Percentiles rank a stretch among this genome's conserved stretches.
phyloP scores from a whole-genome alignment of 1,140 invertebrate genomes.

The Thaumetopoea pityocampa region DNA sequence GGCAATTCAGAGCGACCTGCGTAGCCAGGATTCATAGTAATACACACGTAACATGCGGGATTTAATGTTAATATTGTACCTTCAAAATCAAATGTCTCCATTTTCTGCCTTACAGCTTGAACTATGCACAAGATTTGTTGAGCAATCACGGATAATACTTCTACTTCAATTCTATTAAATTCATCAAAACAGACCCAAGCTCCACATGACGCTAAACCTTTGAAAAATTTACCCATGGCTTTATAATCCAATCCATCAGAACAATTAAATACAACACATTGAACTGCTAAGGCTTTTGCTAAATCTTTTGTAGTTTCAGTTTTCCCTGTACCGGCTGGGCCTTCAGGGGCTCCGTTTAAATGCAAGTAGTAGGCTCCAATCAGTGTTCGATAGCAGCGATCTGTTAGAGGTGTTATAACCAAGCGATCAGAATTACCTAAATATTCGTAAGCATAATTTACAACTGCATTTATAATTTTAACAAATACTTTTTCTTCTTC shows the following conservation, averaged over 20 bases:
- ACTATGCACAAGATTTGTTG: conserved; percentile 89
- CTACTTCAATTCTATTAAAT: conserved; percentile 94
- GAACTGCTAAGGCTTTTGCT: conserved; percentile 91
- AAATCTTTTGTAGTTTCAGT: conserved; percentile 96
- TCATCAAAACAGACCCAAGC: conserved; percentile 97
- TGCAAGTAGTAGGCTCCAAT: conserved; percentile 93
- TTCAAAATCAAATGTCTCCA: conserved; percentile 89
- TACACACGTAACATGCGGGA: conserved; percentile 91
- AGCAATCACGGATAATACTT: conserved; percentile 93
- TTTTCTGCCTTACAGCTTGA: conserved; percentile 84
- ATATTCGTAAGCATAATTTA: conserved; percentile 94
- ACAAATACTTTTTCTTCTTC: conserved; percentile 87
- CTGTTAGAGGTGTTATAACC: conserved; percentile 90
- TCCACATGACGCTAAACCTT: conserved; percentile 89
- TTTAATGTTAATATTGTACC: conserved; percentile 90
- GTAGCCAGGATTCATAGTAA: conserved; percentile 95
- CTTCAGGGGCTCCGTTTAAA: conserved; percentile 90
- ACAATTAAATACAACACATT: conserved; percentile 95
- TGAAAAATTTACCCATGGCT: conserved; percentile 94
- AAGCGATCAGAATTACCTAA: conserved; percentile 88
- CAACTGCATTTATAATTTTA: conserved; percentile 91
- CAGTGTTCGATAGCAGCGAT: conserved; percentile 91
- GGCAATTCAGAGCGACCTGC: conserved; percentile 90
- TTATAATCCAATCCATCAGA: conserved; percentile 95
- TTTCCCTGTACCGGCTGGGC: conserved; percentile 95